Base-by-base conservation (phyloP, 1,140 invertebrate genomes). In the Drosophila trapezifrons region DNA sequence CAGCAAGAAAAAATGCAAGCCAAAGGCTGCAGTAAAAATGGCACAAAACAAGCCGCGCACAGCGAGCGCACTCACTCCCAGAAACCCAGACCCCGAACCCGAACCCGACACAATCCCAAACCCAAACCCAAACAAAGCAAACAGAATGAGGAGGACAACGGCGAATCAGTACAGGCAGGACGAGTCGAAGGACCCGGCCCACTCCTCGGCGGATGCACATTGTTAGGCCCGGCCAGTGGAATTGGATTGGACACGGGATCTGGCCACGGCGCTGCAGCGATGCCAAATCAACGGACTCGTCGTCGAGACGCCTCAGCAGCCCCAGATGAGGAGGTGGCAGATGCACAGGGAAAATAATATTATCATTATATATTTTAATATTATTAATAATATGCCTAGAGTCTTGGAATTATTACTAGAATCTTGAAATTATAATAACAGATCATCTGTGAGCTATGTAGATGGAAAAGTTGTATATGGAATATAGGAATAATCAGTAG, bases 11-110 rank as follows among this genome's bases (percentile, higher is more conserved):
- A 87, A 87, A 87, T 87, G 83, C 83, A 87, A 89, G 82, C 82
- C 83, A 87, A 87, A 83, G 84, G 83, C 76, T 87, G 83, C 83
- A 87, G 83, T 87, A 87, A 87, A 87, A 87, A 87, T 87, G 79
- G 67, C 78, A 62, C 84, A 87, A 87, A 87, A 89, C 84, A 80
- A 86, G 63, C 47, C 38, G n/a, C 65, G 20, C 43, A 29, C 25
- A 29, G 42, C 40, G 38, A 9, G 6, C 7, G 5, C 25, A 46
- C 63, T 45, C 38, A 66, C 18, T 59, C 64, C 60, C 32, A 43
- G 70, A 15, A 63, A 43, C 35, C 42, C 27, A 13, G 25, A 64
- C 12, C 45, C 42, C 55, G 75, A 66, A 64, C n/a, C n/a, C n/a
- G n/a, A n/a, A n/a, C n/a, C n/a, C n/a, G n/a, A n/a, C n/a, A n/a